These are phyloP conservation scores for Parasteatoda lunata DNA, from an alignment of 2,888 invertebrate species.

Conservation along the genomic window DNA sequence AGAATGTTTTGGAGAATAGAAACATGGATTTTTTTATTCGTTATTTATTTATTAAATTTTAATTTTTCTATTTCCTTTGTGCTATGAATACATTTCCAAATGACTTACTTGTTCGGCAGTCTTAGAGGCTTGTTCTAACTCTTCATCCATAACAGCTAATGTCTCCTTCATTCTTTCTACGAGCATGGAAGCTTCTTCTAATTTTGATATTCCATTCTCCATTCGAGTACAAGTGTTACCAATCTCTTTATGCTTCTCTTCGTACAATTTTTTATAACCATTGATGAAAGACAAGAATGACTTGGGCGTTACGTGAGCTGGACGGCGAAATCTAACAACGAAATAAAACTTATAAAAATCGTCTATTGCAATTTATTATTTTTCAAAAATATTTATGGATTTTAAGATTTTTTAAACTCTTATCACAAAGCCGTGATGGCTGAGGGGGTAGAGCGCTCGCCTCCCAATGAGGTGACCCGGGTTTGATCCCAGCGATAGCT, in stretches of 20 bases:
- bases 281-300: constrained; percentile 96
- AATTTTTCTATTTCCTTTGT: too few species aligned
- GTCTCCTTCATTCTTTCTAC: constrained; percentile 93
- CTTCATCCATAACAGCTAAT: constrained; percentile 94
- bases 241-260: constrained; percentile 89
- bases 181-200: constrained; percentile 94
- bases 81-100: too few species aligned
- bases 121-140: constrained; percentile 92
- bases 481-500: too few species aligned
- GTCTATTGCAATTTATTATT: not conserved
- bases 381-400: too few species aligned
- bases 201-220: constrained; percentile 95
- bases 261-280: constrained; percentile 95
- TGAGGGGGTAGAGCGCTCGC: not conserved
- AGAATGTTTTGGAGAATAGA: too few species aligned
- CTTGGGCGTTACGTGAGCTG: constrained; percentile 97
- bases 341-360: not conserved
- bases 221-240: constrained; percentile 92
- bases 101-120: constrained; percentile 87
- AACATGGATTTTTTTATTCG: too few species aligned
- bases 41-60: too few species aligned
- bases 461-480: too few species aligned
- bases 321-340: constrained; percentile 83
- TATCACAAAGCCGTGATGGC: not conserved
- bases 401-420: too few species aligned